Evolutionary conservation across 2,113 vertebrate genomes (phyloP).

Genomic region (Gadus macrocephalus): DNA sequence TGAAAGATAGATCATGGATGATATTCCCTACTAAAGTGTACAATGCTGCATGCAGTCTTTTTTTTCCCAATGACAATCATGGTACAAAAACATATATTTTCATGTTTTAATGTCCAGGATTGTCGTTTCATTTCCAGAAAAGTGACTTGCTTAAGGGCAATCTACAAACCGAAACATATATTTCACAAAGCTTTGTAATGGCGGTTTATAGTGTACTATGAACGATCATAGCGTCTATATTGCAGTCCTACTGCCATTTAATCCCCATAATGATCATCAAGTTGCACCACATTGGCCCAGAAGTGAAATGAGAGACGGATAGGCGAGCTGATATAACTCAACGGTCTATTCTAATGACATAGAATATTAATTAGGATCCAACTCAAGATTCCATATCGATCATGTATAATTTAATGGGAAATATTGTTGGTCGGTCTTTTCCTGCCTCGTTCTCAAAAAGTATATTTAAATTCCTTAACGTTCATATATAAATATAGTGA

Average conservation of each 20-base stretch:
- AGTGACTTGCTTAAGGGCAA: no score
- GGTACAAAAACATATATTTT: no score
- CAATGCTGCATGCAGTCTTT: no score
- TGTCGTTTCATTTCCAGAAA: no score
- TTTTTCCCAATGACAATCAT: no score
- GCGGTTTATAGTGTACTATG: neutral
- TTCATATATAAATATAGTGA: no score
- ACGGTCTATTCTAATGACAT: conserved; percentile 1
- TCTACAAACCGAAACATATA: no score
- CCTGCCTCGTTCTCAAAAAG: no score
- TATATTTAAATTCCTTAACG: no score
- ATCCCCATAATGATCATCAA: conserved; percentile 1
- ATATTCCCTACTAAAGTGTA: neutral
- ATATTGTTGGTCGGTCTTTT: no score
- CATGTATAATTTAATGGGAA: neutral
- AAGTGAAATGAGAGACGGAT: neutral
- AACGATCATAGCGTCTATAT: neutral
- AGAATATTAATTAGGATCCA: conserved; percentile 1
- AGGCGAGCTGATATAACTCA: neutral
- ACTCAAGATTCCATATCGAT: neutral
- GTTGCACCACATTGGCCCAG: neutral
- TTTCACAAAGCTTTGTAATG: no score
- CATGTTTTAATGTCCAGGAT: no score
- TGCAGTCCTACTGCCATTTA: neutral
- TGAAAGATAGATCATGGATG: conserved; percentile 16